Evolutionary conservation across 2,797 vertebrate genomes (phyloP).

Genomic region (Phaenicophaeus curvirostris): DNA sequence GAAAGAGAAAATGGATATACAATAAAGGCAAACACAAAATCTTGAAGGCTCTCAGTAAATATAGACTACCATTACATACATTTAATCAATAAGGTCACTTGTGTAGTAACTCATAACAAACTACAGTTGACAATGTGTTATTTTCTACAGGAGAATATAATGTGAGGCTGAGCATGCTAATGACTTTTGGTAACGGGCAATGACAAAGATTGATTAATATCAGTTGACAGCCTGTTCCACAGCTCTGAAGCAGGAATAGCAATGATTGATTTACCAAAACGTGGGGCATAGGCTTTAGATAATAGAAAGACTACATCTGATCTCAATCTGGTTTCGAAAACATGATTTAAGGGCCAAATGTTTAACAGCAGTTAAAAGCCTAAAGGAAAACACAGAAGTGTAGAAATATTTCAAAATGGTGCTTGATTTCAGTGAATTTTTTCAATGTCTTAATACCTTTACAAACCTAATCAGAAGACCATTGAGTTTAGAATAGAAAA

Average conservation of each 20-base stretch:
- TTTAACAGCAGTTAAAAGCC: conserved; percentile 19
- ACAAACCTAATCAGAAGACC: neutral
- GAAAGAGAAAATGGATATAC: neutral
- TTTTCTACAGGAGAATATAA: conserved; percentile 63
- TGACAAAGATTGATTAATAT: conserved; percentile 74
- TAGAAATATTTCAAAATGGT: neutral
- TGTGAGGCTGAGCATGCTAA: conserved; percentile 65
- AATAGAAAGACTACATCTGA: conserved; percentile 42
- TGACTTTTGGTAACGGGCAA: conserved; percentile 57
- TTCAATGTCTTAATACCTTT: neutral
- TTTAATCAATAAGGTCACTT: conserved; percentile 47
- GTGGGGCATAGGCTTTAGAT: conserved; percentile 44
- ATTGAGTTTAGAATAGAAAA: neutral
- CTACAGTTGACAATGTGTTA: conserved; percentile 58
- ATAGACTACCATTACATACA: neutral
- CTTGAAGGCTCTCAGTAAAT: neutral
- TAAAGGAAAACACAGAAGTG: neutral
- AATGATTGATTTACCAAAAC: conserved; percentile 72
- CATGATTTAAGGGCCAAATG: neutral
- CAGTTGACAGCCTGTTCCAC: conserved; percentile 68
- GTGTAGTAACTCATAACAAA: conserved; percentile 48
- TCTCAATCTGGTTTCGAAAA: conserved; percentile 41
- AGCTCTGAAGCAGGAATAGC: conserved; percentile 45
- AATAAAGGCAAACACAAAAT: neutral
- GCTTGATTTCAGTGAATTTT: neutral